Evolutionary conservation across 2,888 invertebrate genomes (phyloP).

Genomic region (Heliconius ismenius): DNA sequence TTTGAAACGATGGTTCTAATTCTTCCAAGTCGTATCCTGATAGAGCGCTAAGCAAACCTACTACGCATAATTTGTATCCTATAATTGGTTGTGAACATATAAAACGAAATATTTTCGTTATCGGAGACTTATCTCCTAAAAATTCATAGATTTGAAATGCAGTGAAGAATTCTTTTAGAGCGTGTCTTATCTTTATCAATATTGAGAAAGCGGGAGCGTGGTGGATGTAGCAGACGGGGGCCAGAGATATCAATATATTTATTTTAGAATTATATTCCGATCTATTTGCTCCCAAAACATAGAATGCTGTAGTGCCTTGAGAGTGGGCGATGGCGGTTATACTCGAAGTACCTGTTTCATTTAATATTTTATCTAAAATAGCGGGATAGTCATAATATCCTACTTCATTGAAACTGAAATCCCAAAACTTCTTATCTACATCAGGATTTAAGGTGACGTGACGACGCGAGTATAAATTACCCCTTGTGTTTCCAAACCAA

Average conservation of each 20-base stretch:
- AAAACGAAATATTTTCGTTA: conserved; percentile 6
- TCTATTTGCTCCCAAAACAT: conserved; percentile 71
- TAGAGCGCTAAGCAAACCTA: conserved; percentile 27
- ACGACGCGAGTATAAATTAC: conserved; percentile 80
- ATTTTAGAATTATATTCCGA: conserved; percentile 82
- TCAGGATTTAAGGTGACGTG: conserved; percentile 69
- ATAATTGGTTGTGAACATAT: conserved; percentile 36
- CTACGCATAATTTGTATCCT: conserved; percentile 39
- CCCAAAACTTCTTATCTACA: conserved; percentile 66
- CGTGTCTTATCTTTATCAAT: conserved; percentile 52
- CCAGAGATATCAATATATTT: conserved; percentile 74
- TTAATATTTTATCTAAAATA: conserved; percentile 63
- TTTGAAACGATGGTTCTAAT: conserved; percentile 46
- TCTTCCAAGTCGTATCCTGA: conserved; percentile 45
- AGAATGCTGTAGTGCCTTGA: conserved; percentile 81
- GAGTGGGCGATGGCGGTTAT: conserved; percentile 86
- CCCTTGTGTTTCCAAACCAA: conserved; percentile 71
- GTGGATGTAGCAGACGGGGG: conserved; percentile 77
- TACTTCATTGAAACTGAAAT: conserved; percentile 85
- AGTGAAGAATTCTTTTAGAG: conserved; percentile 35
- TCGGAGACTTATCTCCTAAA: conserved; percentile 29
- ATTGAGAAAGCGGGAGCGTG: conserved; percentile 52
- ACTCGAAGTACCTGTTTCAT: conserved; percentile 69
- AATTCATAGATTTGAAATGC: conserved; percentile 40
- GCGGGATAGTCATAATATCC: conserved; percentile 85